Evolutionary conservation across 1,140 invertebrate species (phyloP).

Genomic region (Nasonia giraulti): DNA sequence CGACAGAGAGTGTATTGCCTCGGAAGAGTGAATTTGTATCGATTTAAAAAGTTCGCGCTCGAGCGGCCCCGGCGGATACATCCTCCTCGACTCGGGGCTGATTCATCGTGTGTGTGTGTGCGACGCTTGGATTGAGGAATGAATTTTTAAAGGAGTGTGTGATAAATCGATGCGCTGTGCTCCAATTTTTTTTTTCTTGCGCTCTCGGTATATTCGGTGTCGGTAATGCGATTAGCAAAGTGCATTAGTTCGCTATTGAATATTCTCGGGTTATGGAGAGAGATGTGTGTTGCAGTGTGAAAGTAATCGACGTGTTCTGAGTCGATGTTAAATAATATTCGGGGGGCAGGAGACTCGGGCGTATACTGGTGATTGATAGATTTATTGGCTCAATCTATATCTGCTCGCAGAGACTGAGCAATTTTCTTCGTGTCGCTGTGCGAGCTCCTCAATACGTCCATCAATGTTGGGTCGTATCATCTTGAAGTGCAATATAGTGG

Average conservation of each 20-base stretch:
- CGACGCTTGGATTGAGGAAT: not conserved
- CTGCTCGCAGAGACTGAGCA: not conserved
- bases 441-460: conserved; percentile 7
- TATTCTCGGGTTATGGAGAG: no score
- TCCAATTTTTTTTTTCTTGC: no score
- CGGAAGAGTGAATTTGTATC: conserved; percentile 38
- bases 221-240: not conserved
- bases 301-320: not conserved
- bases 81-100: not conserved
- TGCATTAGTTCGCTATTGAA: not conserved
- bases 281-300: no score
- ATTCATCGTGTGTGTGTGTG: conserved; percentile 12
- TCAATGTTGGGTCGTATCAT: conserved; percentile 23
- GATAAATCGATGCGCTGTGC: not conserved
- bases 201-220: no score
- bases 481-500: not conserved
- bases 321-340: not conserved
- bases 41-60: conserved; percentile 43
- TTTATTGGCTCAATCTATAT: conserved; percentile 25
- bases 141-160: conserved; percentile 5
- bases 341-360: no score
- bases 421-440: not conserved
- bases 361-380: conserved; percentile 26
- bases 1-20: conserved; percentile 38
- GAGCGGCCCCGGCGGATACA: not conserved